phyloP scores from a whole-genome alignment of 35 echinoderm and acorn worm genomes.

The Strongylocentrotus purpuratus region DNA sequence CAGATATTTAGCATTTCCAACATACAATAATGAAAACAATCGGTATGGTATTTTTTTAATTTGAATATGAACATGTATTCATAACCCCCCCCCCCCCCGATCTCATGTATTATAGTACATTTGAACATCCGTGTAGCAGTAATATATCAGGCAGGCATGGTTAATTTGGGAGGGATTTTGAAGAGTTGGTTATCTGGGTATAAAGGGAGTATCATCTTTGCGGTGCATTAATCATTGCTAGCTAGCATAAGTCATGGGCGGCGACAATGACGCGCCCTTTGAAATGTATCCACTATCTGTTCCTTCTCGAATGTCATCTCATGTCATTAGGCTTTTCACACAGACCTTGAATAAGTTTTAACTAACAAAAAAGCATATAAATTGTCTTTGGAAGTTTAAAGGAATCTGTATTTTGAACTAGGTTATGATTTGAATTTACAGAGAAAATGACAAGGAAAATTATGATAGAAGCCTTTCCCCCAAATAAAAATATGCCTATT shows the following conservation, averaged over 20 bases:
- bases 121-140: background rate
- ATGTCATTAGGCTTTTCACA: background rate
- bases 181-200: background rate
- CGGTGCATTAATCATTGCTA: conserved; percentile 29
- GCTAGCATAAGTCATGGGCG: background rate
- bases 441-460: too few relatives aligned
- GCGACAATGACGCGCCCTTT: conserved; percentile 14
- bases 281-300: conserved; percentile 22
- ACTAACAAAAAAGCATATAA: too few relatives aligned
- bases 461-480: too few relatives aligned
- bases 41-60: background rate
- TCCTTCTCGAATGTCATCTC: background rate
- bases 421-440: too few relatives aligned
- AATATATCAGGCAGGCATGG: background rate
- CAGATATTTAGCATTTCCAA: too few relatives aligned
- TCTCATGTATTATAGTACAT: background rate
- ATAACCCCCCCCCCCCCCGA: background rate
- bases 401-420: too few relatives aligned
- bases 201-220: conserved; percentile 25
- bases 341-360: background rate
- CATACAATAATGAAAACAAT: background rate
- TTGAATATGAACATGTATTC: background rate
- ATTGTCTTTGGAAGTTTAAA: too few relatives aligned
- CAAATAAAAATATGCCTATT: too few relatives aligned
- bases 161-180: conserved; percentile 29